These are phyloP conservation scores for Pipistrellus nathusii DNA, from an alignment of 2,797 vertebrate genomes.

Conservation along the genomic window DNA sequence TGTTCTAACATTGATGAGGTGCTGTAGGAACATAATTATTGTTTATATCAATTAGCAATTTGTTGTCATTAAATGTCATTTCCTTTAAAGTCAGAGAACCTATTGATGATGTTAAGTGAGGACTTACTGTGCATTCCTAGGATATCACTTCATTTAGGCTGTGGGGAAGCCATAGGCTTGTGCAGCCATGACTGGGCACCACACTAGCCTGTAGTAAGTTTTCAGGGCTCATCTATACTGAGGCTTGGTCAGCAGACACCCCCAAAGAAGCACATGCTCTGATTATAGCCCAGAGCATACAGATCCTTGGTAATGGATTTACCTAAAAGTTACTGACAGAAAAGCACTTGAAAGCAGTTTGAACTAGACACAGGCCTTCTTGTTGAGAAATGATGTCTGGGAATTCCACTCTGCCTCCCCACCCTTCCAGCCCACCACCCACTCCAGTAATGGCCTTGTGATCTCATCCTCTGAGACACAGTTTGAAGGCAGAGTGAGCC, in stretches of 20 bases:
- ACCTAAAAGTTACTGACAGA: slow-evolving; percentile 59
- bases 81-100: neutral
- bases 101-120: neutral
- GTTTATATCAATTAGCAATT: neutral
- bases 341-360: slow-evolving; percentile 63
- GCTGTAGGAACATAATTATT: neutral
- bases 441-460: slow-evolving; percentile 75
- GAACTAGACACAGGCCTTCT: slow-evolving; percentile 35
- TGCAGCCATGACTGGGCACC: neutral
- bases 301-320: slow-evolving; percentile 23
- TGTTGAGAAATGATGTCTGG: slow-evolving; percentile 81
- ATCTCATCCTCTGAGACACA: slow-evolving; percentile 77
- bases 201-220: neutral
- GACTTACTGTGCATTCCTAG: neutral
- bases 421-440: slow-evolving; percentile 32
- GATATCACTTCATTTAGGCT: neutral
- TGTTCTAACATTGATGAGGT: neutral
- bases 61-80: neutral
- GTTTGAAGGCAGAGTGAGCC: slow-evolving; percentile 77
- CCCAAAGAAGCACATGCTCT: slow-evolving; percentile 14
- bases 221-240: neutral
- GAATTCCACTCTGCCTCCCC: slow-evolving; percentile 69
- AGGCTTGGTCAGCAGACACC: neutral
- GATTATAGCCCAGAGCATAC: neutral
- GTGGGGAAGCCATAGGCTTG: neutral